Percentiles rank a stretch among this genome's conserved stretches.
phyloP scores from a whole-genome alignment of 2,888 invertebrate genomes.

The Chrysotoxum bicinctum region DNA sequence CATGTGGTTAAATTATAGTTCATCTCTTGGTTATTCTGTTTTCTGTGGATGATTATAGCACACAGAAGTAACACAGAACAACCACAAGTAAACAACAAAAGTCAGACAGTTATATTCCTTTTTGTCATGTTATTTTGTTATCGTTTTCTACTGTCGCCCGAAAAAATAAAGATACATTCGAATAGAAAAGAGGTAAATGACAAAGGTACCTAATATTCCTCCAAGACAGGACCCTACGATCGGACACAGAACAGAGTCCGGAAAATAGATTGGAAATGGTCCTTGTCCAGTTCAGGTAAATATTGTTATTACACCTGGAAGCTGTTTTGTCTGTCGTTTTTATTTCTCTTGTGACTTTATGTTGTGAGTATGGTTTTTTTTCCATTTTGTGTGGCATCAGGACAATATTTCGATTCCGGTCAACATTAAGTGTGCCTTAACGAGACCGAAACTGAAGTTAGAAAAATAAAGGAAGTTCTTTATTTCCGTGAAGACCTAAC shows the following conservation, averaged over 20 bases:
- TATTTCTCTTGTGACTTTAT: conserved; percentile 23
- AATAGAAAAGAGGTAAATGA: conserved; percentile 28
- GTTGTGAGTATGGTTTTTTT: neutral
- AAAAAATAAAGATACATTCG: neutral
- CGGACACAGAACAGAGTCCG: neutral
- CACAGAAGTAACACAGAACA: neutral
- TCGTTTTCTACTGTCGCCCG: neutral
- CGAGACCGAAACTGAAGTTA: neutral
- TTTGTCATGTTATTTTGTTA: conserved; percentile 42
- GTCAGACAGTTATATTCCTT: conserved; percentile 47
- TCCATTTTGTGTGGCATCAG: neutral
- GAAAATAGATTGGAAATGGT: conserved; percentile 19
- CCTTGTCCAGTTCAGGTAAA: conserved; percentile 33
- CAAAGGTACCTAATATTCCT: conserved; percentile 9
- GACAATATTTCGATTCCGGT: conserved; percentile 11
- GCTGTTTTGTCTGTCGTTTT: conserved; percentile 43
- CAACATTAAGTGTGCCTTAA: neutral
- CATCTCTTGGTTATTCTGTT: conserved; percentile 24
- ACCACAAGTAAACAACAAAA: conserved; percentile 15
- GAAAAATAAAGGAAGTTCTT: conserved; percentile 12
- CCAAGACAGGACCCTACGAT: neutral
- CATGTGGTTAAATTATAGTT: conserved; percentile 35
- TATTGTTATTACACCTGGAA: conserved; percentile 61
- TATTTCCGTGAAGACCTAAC: conserved; percentile 23
- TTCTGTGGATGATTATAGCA: conserved; percentile 6